Evolutionary conservation across 2,113 vertebrate species (phyloP).

Genomic region (Galbula dea): DNA sequence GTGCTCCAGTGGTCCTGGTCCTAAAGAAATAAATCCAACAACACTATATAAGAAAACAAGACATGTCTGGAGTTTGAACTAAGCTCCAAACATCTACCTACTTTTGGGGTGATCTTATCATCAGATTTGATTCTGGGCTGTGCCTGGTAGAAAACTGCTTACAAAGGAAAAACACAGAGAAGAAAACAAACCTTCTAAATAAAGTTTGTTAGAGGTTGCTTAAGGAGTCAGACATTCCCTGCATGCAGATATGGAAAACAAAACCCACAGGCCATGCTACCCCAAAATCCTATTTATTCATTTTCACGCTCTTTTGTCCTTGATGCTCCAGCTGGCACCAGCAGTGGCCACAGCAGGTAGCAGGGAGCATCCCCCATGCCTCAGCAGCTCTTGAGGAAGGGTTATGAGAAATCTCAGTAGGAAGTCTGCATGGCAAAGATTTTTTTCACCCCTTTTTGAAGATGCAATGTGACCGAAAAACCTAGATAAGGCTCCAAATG

Average conservation of each 20-base stretch:
- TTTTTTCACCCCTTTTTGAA: constrained; percentile 10
- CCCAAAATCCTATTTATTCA: constrained; percentile 23
- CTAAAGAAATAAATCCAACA: not conserved
- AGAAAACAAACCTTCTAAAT: not conserved
- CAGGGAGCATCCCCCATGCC: not conserved
- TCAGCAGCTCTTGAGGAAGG: not conserved
- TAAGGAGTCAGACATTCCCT: not conserved
- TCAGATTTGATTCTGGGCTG: not conserved
- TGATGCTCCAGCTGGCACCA: constrained; percentile 33
- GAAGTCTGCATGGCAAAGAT: constrained; percentile 4
- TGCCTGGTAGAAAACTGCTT: not conserved
- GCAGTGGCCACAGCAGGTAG: not conserved
- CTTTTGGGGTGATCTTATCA: not conserved
- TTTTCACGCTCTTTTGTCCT: constrained; percentile 30
- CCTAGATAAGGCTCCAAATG: constrained; percentile 1
- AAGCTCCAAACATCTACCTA: not conserved
- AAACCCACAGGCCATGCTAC: not conserved
- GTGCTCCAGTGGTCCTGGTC: not conserved
- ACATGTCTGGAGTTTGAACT: not conserved
- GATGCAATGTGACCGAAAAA: not conserved
- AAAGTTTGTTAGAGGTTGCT: not conserved
- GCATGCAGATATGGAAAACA: not conserved
- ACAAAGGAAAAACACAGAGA: not conserved
- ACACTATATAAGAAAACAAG: not conserved
- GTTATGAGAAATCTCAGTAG: constrained; percentile 11